phyloP scores from a whole-genome alignment of 2,888 invertebrate genomes.

The Noctuana brunneofusca region DNA sequence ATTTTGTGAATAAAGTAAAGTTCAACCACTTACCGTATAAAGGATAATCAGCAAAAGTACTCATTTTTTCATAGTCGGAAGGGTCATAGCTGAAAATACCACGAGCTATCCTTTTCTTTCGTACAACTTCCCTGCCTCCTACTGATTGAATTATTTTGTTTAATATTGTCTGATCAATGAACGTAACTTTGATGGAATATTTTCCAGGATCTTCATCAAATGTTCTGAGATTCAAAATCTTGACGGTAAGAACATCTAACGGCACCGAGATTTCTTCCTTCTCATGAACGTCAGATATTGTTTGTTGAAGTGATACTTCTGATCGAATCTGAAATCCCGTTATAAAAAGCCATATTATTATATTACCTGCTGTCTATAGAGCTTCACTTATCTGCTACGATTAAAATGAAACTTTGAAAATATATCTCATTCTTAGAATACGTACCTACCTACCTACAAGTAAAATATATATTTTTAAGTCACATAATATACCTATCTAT shows the following conservation, averaged over 20 bases:
- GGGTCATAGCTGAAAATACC: constrained; percentile 67
- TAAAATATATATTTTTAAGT: too few relatives aligned
- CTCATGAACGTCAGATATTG: constrained; percentile 42
- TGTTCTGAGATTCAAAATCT: constrained; percentile 53
- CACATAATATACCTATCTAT: too few relatives aligned
- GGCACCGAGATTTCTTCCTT: constrained; percentile 44
- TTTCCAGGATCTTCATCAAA: constrained; percentile 49
- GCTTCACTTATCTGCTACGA: neutral
- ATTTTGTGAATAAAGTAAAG: neutral
- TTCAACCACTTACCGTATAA: constrained; percentile 55
- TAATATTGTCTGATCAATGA: constrained; percentile 59
- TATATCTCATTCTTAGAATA: too few relatives aligned
- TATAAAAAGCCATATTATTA: neutral
- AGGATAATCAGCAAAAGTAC: constrained; percentile 63
- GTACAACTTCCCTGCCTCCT: constrained; percentile 42
- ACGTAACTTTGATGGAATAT: constrained; percentile 56
- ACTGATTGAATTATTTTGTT: constrained; percentile 51
- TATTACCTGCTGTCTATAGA: too few relatives aligned
- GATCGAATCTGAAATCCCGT: constrained; percentile 44
- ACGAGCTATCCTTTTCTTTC: constrained; percentile 41
- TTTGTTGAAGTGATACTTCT: constrained; percentile 43
- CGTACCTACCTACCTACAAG: too few relatives aligned
- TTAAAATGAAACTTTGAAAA: neutral
- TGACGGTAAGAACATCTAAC: constrained; percentile 53
- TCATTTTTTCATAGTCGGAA: constrained; percentile 71